Evolutionary conservation across 37 sponge, comb jelly and placozoan genomes (phyloP), one percentile per base, ranked within the genome.

Genomic region (Lycopodina hypogea): DNA sequence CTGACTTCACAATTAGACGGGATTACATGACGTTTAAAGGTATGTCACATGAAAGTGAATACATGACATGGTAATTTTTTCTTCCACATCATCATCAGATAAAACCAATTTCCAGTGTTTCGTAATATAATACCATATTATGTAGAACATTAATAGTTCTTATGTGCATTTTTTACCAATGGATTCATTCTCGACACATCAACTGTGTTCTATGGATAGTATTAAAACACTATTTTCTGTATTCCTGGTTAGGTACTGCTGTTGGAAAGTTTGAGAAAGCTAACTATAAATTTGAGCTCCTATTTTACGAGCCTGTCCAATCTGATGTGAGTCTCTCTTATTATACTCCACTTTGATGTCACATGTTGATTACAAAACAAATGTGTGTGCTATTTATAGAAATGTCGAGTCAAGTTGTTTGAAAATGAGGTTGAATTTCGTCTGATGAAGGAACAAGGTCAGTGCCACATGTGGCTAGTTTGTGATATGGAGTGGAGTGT

Each of bases 371-470:
- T 4, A 45, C 48, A 45, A 45, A 45, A 45, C 9, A 9, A 45
- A 45, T 45, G 4, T 45, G 9, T n/a, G n/a, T n/a, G n/a, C n/a
- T n/a, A 7, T 40, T 36, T n/a, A 6, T 60, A 93, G 93, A 74
- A 80, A 23, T 81, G 81, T 57, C 67, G 87, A 0, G 80, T 88
- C 24, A 87, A 67, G n/a, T 69, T 83, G 19, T 77, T 69, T 28
- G 84, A 84, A 32, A 92, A 92, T 22, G 93, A 92, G 74, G 65
- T 92, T 57, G 87, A 92, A 36, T 87, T 92, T 52, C 81, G 88
- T 37, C 52, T 92, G 22, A 59, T 84, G 33, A 92, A 92, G 82
- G 84, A 85, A 64, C 36, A 82, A 75, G 75, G 91, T 91, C 21
- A 36, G 15, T 30, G 2, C 58, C 58, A 12, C 75, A 53, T 55